Evolutionary conservation across 2,797 vertebrate genomes (phyloP), one percentile per base, ranked within the genome.

Genomic region (Pipistrellus nathusii): DNA sequence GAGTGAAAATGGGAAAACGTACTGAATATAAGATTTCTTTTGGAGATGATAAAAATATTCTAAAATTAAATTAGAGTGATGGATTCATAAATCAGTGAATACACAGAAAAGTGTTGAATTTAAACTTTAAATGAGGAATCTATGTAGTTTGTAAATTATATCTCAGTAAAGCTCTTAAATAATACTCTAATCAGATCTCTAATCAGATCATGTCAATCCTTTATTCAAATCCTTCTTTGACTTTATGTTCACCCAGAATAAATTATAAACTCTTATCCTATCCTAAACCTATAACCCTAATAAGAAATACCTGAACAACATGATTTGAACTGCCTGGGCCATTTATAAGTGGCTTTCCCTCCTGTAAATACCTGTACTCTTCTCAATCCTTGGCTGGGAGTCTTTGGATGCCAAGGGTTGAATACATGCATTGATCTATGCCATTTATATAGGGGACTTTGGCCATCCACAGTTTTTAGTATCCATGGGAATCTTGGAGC

Each of bases 1-100:
- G 6, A 59, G 6, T 48, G 17, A 80, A 35, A 30, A 41, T 30
- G 8, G 23, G 1, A 44, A 69, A 38, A 82, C 27, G 8, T 44
- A 9, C 21, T 83, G n/a, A 51, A 2, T 32, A 51, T 55, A 82
- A 91, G 5, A 0, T 75, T 27, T 46, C 6, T 44, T 64, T 46
- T 32, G 25, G 8, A 12, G 6, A 55, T 81, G 20, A 72, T 51
- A 21, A n/a, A 35, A 91, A n/a, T 85, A 41, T 62, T 75, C 8
- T 87, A 88, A 95, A 85, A 78, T 73, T 62, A 35, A 6, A 90
- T 55, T 38, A 69, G 76, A 83, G 10, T 38, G 8, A 80, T 72
- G 13, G 8, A 17, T 94, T 93, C 35, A 44, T 25, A 35, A 86
- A 14, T 38, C 57, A 10, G 2, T 55, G n/a, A 72, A 32, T n/a